Evolutionary conservation across 2,888 invertebrate species (phyloP).

Genomic region (Drosophila bunnanda): DNA sequence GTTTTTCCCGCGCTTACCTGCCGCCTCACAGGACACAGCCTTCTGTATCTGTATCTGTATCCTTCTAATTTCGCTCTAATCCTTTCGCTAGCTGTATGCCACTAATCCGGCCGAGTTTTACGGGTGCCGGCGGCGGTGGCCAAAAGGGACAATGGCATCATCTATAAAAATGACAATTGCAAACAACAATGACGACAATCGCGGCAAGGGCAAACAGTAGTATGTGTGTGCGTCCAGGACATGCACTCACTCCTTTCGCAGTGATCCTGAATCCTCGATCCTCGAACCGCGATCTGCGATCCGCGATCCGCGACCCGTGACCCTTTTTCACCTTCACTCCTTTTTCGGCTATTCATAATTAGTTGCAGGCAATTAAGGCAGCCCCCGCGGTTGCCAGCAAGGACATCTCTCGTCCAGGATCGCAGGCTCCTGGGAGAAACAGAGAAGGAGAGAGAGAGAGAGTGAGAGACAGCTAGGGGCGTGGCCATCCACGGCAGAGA

Average conservation of each 20-base stretch:
- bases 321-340: conserved; percentile 60
- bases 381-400: conserved; percentile 70
- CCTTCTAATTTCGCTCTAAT: conserved; percentile 70
- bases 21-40: not conserved
- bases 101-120: conserved; percentile 80
- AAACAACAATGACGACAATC: conserved; percentile 82
- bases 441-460: not conserved
- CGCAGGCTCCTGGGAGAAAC: no score
- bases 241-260: conserved; percentile 62
- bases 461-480: not conserved
- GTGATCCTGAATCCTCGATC: not conserved
- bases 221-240: conserved; percentile 33
- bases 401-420: conserved; percentile 40
- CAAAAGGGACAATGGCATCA: conserved; percentile 71
- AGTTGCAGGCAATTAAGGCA: conserved; percentile 78
- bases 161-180: conserved; percentile 82
- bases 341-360: conserved; percentile 77
- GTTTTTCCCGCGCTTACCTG: conserved; percentile 30
- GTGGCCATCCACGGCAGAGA: conserved; percentile 24
- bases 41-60: conserved; percentile 4
- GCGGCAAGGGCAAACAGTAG: conserved; percentile 81
- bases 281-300: no score
- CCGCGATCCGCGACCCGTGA: not conserved
- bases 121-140: conserved; percentile 57
- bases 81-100: conserved; percentile 66